Conservation (phyloP, 2,888 invertebrate species). For the Heliconius charithonia region DNA sequence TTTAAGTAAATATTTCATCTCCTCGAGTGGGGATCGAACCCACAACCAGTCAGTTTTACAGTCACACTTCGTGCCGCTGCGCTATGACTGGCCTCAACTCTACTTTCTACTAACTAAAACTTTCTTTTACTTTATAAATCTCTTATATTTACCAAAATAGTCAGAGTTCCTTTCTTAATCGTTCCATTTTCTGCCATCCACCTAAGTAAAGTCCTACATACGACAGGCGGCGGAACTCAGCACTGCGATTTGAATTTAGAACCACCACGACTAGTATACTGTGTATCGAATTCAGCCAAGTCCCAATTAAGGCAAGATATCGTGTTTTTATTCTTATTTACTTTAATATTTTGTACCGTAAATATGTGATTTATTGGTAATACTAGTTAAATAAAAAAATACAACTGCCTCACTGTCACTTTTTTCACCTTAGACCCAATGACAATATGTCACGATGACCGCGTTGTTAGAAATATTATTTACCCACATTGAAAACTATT, state of each 20-base stretch:
- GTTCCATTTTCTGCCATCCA: no score
- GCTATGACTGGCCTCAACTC: no score
- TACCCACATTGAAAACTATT: constrained; percentile 11
- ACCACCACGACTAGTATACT: not conserved
- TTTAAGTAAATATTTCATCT: no score
- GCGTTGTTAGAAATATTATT: constrained; percentile 11
- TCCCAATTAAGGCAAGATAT: not conserved
- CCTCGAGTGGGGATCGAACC: no score
- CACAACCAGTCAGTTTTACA: no score
- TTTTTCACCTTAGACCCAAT: constrained; percentile 27
- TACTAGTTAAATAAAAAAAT: constrained; percentile 11
- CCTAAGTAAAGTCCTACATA: no score
- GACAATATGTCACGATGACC: constrained; percentile 22
- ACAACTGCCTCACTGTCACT: not conserved
- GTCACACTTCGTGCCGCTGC: no score
- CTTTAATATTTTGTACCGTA: not conserved
- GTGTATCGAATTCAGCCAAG: not conserved
- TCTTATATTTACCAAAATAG: no score
- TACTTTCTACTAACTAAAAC: no score
- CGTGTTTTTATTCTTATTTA: not conserved
- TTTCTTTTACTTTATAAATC: no score
- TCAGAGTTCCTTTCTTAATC: no score
- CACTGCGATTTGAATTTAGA: not conserved
- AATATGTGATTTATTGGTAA: constrained; percentile 7
- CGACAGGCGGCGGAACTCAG: not conserved